Base-by-base conservation (phyloP, 2,797 vertebrate genomes). In the Fringilla coelebs region DNA sequence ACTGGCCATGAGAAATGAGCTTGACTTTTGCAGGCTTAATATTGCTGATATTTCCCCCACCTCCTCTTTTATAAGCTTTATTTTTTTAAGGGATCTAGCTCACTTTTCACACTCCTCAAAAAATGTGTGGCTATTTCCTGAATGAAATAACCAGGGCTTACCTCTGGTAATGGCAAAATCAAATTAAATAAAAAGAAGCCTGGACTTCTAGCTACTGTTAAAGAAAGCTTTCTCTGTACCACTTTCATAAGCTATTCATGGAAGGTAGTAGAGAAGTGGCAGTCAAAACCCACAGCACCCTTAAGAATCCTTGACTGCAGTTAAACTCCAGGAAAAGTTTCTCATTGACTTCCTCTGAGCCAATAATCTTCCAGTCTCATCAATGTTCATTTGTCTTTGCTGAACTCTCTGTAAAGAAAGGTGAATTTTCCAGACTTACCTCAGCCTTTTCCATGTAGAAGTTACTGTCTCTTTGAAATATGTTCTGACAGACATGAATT, bases 391-490 rank as follows among this genome's bases (percentile, higher is more conserved):
- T 91, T 85, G 32, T 92, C 82, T 93, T 96, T 83, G 31, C 72
- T 94, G 79, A 88, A 51, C 26, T 74, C 25, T 16, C 40, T 84
- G 22, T 34, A 81, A 72, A 36, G 36, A 72, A 65, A 80, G 45
- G 66, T 78, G 83, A 55, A 51, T 81, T 86, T 96, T 91, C 36
- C 77, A 78, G 49, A 60, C 45, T 68, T 81, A 61, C 31, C 41
- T 89, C 49, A 91, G 51, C 22, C 55, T 87, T 41, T 94, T 17
- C 43, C 78, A 82, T 71, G 60, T 60, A 70, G 57, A 89, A 54
- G 86, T 77, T 79, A 43, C 61, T 18, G 38, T 82, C 71, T 92
- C 86, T 93, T 90, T 95, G 86, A 95, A 92, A 85, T 76, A 86
- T 60, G 32, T 88, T 79, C 71, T 71, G 62, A 41, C 31, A 84